Evolutionary conservation across 2,113 vertebrate genomes (phyloP), one percentile per base, ranked within the genome.

Genomic region (Capreolus pygargus): DNA sequence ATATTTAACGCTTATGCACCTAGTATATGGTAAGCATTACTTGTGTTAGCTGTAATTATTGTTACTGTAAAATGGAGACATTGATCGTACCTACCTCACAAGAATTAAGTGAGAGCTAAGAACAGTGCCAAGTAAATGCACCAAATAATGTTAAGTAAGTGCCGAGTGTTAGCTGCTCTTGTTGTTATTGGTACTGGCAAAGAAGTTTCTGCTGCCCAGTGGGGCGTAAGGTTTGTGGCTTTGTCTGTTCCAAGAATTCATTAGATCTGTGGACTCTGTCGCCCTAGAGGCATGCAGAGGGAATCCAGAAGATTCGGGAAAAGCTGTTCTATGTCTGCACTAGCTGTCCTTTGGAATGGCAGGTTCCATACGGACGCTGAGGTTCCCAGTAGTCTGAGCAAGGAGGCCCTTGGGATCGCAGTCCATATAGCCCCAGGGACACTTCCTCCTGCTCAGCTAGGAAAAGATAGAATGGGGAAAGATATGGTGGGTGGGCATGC

Each of bases 131-230:
- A 13, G 36, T 3, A 27, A 16, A 33, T 11, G 36, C 13, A 19
- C 67, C 67, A 74, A 39, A 74, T 74, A 25, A 39, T 39, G 36
- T 23, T 39, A 25, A 13, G 19, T 19, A 47, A n/a, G 50, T 27
- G 33, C 27, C 1, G 12, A 16, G 23, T 45, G 17, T 74, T 74
- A 57, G 25, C 36, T 17, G 17, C 21, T 81, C 2, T 61, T 52
- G 27, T 58, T 33, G 30, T 19, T 43, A 45, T 33, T 27, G 39
- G 6, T 30, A 25, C 47, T 82, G 52, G 25, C 30, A 19, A 64
- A 33, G 61, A 39, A 28, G 19, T 33, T 83, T 76, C 76, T 50
- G 54, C 84, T 89, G 92, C 98, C 98, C 50, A 97, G 98, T 99
- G 99, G 96, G 67, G 82, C 4, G 7, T 39, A 16, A 74, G 27